phyloP scores from a whole-genome alignment of 2,797 vertebrate genomes.

The Mormyrops attenuatus region DNA sequence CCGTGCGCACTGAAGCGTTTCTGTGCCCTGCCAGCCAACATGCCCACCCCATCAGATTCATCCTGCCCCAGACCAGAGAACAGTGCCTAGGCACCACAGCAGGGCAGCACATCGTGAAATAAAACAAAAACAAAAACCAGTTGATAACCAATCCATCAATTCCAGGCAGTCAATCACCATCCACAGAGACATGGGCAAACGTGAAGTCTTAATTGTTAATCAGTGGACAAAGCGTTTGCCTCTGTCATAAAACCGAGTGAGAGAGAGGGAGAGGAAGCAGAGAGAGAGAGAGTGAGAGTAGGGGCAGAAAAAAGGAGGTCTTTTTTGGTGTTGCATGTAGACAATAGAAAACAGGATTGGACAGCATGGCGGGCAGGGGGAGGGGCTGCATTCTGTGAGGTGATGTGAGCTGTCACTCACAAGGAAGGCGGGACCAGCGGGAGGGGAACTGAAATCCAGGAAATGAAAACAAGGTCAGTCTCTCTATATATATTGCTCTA shows the following conservation, averaged over 20 bases:
- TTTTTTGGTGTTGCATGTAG: slow-evolving; percentile 13
- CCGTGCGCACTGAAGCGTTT: neutral
- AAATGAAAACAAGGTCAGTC: slow-evolving; percentile 20
- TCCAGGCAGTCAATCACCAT: neutral
- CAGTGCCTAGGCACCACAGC: neutral
- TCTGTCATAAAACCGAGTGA: neutral
- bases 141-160: neutral
- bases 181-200: slow-evolving; percentile 6
- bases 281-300: neutral
- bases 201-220: neutral
- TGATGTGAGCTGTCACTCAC: neutral
- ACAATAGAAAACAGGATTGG: slow-evolving; percentile 12
- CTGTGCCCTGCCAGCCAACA: neutral
- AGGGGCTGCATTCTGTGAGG: slow-evolving; percentile 18
- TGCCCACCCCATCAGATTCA: neutral
- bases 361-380: neutral
- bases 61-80: neutral
- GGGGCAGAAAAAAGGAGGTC: neutral
- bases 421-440: slow-evolving; percentile 13
- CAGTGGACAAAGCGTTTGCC: neutral
- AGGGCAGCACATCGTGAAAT: neutral
- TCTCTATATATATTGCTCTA: slow-evolving; percentile 18
- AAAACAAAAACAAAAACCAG: neutral
- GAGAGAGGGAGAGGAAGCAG: neutral
- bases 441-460: slow-evolving; percentile 14